Evolutionary conservation across 2,888 invertebrate genomes (phyloP), one percentile per base, ranked within the genome.

Genomic region (Andrena camellia): DNA sequence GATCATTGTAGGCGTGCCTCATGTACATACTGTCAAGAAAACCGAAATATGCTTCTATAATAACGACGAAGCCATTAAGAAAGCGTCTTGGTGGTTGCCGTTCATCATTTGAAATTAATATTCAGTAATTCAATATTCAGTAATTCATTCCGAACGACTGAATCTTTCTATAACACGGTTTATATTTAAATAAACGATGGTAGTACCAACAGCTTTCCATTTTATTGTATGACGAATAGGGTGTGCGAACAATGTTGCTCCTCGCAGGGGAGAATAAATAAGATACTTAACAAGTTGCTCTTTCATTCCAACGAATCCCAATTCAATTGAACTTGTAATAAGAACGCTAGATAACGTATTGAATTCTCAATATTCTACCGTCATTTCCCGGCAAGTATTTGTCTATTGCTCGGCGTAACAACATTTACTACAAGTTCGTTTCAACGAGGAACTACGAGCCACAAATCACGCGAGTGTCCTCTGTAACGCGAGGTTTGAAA

Each of bases 1-100:
- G 33, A 71, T 20, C 1, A 73, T 59, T 73, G 8, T 66, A 35
- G 42, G 64, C 23, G 81, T 81, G 81, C 81, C 73, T 80, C 80
- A 73, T 64, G 59, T 64, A 75, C 6, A 64, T 64, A 74, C 8
- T 69, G 48, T 70, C 54, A 29, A 67, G 54, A 26, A 52, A 63
- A 29, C 23, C 29, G 23, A 42, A 20, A 70, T 13, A 54, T 33
- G 48, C 10, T n/a, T 29, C 42, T 31, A 10, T 7, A 2, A 3
- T 5, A 67, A 64, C 48, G 33, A 64, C 31, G 33, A 64, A 70
- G 63, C 17, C 10, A 26, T 66, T 54, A 50, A 3, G 26, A 13
- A 64, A 5, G 50, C 23, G 13, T n/a, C 10, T 68, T 26, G 6
- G 8, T n/a, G 54, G 35, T 3, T 52, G 23, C 8, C 26, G 10